Evolutionary conservation across 2,797 vertebrate species (phyloP).

Genomic region (Sebastes hopkinsi): DNA sequence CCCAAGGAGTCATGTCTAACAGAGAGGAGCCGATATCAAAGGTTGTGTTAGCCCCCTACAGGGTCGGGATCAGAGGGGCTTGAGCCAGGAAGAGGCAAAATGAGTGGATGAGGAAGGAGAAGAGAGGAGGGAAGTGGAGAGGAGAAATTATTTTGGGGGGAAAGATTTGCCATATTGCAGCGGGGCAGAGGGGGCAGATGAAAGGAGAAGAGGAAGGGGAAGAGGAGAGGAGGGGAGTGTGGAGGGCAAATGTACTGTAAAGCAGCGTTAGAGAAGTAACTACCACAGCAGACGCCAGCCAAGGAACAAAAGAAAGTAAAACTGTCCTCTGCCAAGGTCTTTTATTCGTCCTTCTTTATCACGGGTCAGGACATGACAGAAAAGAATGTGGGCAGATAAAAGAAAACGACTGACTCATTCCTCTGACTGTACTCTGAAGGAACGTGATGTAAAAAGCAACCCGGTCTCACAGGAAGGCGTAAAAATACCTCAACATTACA

Average conservation of each 20-base stretch:
- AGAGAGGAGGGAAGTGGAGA: neutral
- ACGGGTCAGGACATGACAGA: neutral
- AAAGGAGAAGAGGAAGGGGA: neutral
- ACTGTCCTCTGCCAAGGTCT: constrained; percentile 12
- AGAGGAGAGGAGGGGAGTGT: neutral
- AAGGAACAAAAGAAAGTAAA: constrained; percentile 14
- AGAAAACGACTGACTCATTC: neutral
- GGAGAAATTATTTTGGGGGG: neutral
- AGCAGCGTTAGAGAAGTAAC: neutral
- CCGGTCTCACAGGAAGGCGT: too few relatives aligned
- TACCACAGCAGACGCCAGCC: neutral
- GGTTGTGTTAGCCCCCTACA: constrained; percentile 24
- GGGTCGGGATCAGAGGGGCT: constrained; percentile 45
- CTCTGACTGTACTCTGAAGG: neutral
- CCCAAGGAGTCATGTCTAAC: constrained; percentile 37
- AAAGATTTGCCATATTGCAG: constrained; percentile 12
- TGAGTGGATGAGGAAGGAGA: constrained; percentile 5
- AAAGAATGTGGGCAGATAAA: neutral
- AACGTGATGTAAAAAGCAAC: neutral
- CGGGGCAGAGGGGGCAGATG: constrained; percentile 3
- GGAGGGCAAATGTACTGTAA: constrained; percentile 5
- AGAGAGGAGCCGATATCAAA: constrained; percentile 54
- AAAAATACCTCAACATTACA: too few relatives aligned
- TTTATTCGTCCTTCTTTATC: constrained; percentile 17
- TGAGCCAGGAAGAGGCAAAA: constrained; percentile 18